Percentiles rank a stretch among this genome's conserved stretches.
phyloP scores from a whole-genome alignment of 2,888 invertebrate species.

The Zygothrica quintamaculata region DNA sequence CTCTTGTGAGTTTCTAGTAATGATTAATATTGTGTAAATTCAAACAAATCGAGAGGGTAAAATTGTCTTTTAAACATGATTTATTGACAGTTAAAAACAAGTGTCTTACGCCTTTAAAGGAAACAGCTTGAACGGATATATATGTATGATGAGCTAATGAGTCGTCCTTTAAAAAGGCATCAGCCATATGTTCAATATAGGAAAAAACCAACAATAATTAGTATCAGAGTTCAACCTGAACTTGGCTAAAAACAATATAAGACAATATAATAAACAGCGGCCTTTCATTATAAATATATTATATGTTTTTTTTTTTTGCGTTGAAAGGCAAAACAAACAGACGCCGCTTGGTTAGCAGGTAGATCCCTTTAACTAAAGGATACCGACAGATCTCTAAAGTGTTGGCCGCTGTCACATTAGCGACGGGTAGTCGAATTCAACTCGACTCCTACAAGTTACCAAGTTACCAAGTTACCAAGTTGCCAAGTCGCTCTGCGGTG shows the following conservation, averaged over 20 bases:
- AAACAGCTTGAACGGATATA: slow-evolving; percentile 54
- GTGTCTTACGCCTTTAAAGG: slow-evolving; percentile 25
- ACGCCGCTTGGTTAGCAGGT: slow-evolving; percentile 61
- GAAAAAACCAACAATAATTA: slow-evolving; percentile 71
- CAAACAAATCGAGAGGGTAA: background rate
- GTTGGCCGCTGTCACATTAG: slow-evolving; percentile 77
- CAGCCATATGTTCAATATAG: slow-evolving; percentile 54
- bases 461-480: too few species aligned
- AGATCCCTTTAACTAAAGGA: slow-evolving; percentile 34
- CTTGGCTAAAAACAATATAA: slow-evolving; percentile 3
- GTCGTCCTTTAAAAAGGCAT: slow-evolving; percentile 28
- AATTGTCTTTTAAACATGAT: slow-evolving; percentile 40
- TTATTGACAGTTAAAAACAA: slow-evolving; percentile 43
- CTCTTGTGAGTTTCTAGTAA: too few species aligned
- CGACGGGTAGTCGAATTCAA: slow-evolving; percentile 16
- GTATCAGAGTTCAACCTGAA: slow-evolving; percentile 16
- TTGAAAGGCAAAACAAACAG: slow-evolving; percentile 71
- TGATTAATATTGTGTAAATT: too few species aligned
- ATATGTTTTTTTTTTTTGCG: slow-evolving; percentile 69
- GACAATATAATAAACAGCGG: slow-evolving; percentile 30
- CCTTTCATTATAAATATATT: slow-evolving; percentile 77
- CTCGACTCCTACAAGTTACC: slow-evolving; percentile 65
- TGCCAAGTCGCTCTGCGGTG: too few species aligned
- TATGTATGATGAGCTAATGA: slow-evolving; percentile 49
- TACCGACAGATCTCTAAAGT: slow-evolving; percentile 55